These are phyloP conservation scores for Acanthaster planci DNA, from an alignment of 35 echinoderm and acorn worm species.

Conservation along the genomic window DNA sequence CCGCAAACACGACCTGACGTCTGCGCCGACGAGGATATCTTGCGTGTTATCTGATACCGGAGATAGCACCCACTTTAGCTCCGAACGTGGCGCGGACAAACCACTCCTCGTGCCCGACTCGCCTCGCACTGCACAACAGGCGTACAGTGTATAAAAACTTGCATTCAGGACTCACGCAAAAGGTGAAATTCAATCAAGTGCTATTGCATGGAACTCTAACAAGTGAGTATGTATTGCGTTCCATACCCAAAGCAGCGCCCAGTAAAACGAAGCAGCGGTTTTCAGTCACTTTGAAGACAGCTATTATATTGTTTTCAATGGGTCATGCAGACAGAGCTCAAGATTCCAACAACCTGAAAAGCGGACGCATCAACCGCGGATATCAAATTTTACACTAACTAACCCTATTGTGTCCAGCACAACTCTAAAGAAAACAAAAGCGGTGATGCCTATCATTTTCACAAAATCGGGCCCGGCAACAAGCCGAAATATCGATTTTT, in stretches of 20 bases:
- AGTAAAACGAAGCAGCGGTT: not conserved
- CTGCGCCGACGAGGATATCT: not conserved
- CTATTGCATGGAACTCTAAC: conserved; percentile 1
- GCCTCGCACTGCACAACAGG: conserved; percentile 5
- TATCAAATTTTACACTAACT: conserved; percentile 2
- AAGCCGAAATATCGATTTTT: not conserved
- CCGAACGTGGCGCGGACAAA: not conserved
- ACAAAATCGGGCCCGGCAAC: not conserved
- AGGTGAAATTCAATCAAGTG: conserved; percentile 28
- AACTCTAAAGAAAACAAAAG: not conserved
- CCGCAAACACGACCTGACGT: not conserved
- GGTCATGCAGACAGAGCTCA: not conserved
- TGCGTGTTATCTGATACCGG: not conserved
- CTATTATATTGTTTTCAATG: not conserved
- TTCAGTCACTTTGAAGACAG: not conserved
- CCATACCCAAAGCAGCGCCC: not conserved
- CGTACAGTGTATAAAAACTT: conserved; percentile 4
- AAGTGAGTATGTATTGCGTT: conserved; percentile 6
- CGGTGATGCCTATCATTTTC: not conserved
- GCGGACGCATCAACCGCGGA: not conserved
- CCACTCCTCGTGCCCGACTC: not conserved
- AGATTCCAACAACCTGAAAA: not conserved
- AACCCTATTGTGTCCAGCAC: not conserved
- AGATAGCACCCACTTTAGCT: not conserved
- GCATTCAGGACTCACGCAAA: conserved; percentile 9